Base-by-base conservation (phyloP, 2,888 invertebrate genomes). In the Nebria brevicollis region DNA sequence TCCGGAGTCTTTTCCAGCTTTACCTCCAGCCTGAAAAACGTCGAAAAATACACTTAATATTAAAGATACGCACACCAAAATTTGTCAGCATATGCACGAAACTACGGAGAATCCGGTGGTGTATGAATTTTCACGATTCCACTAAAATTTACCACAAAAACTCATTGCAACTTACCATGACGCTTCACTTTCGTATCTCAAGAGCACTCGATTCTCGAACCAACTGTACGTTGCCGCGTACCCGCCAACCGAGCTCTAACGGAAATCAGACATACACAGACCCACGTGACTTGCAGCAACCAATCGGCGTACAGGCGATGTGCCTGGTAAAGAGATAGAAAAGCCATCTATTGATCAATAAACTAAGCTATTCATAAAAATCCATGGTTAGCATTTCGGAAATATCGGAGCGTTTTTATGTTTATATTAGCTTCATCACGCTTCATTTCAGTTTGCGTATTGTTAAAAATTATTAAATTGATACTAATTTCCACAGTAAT, bases 1-100 rank as follows among this genome's bases (percentile, higher is more conserved):
- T 88, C 99, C 99, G 84, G 98, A 98, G 93, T 99, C 99, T 93
- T 99, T 99, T 88, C 99, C 99, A 91, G 99, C 99, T 95, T 99
- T 99, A 89, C 99, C 99, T 90, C 99, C 99, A 94, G 99, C 98
- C 99, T 96, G 92, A 89, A 92, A 92, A 90, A 89, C 73, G 86
- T 87, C 86, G 87, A 89, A 90, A 90, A 91, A 89, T 85, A 88
- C 88, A 84, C 88, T 92, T 92, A 92, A 92, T 90, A 92, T 91
- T 89, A 83, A 87, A 90, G 90, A 86, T 90, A 91, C 90, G 84
- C 87, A 25, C 72, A 76, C 90, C 90, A 92, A 93, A 93, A 89
- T 92, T 91, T 86, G 91, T 89, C 90, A 92, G 92, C 86, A 87
- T 77, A 86, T 88, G 87, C 86, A 87, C 86, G 85, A 90, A 88